Evolutionary conservation across 53 echinoderm and acorn worm species (phyloP), one percentile per base, ranked within the genome.

Genomic region (Temnopleurus reevesii): DNA sequence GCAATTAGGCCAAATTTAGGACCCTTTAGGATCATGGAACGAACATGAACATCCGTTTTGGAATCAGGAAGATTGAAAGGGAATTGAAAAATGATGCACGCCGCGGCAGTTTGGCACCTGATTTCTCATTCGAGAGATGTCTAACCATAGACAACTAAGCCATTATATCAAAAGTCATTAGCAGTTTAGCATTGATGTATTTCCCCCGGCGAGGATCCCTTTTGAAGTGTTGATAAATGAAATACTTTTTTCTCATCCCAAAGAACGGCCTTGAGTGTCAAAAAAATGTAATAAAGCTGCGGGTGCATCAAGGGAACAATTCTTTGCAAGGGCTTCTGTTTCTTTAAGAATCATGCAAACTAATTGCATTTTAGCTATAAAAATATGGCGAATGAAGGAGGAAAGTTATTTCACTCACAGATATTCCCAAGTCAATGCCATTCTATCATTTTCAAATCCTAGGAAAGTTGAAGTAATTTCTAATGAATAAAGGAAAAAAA

Each of bases 161-260:
- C 31, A 12, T 33, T 33, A 33, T 17, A 63, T 63, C 31, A 63
- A 3, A 63, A 63, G 63, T 63, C 30, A 10, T 34, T 58, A 15
- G 34, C 31, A 63, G 15, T 63, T 31, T 63, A 15, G 12, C 63
- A 31, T 63, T 4, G 13, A 63, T 29, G 15, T 33, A 15, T 33
- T 15, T 31, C 15, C n/a, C 30, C 63, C 18, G 31, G 31, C 63
- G 15, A 15, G 63, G 41, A n/a, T 38, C 41, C 41, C 71, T 71
- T 71, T 71, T n/a, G 33, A 63, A 31, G 18, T 36, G 18, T 41
- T 71, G 71, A 71, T 71, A n/a, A 71, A 71, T 71, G 38, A 38
- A 71, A 71, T 71, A 71, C 31, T 71, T 5, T 59, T 12, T 41
- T 6, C 23, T 71, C 12, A 71, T 21, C 71, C 21, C 12, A 8